phyloP scores from a whole-genome alignment of 2,797 vertebrate species.

The Steatocranus sp. region DNA sequence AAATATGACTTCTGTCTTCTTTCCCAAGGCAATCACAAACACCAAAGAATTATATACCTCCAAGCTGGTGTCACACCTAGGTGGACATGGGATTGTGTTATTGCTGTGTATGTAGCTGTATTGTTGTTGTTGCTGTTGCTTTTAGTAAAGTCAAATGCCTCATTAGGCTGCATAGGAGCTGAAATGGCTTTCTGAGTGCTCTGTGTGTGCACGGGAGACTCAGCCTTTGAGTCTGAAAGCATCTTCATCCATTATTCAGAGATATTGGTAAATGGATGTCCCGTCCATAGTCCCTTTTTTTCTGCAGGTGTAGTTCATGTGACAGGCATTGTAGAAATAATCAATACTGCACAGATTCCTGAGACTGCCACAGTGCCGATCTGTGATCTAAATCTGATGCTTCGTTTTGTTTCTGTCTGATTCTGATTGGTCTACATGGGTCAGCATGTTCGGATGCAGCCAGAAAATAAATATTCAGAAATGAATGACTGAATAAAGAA shows the following conservation, averaged over 20 bases:
- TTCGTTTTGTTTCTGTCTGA: not conserved
- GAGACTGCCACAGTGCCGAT: not conserved
- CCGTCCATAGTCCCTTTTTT: slow-evolving; percentile 17
- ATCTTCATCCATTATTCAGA: slow-evolving; percentile 65
- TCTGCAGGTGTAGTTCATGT: not conserved
- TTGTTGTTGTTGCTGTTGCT: slow-evolving; percentile 2
- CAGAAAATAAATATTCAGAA: not conserved
- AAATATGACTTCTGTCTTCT: slow-evolving; percentile 55
- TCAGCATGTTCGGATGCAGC: not conserved
- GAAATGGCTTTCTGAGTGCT: slow-evolving; percentile 50
- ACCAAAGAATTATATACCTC: slow-evolving; percentile 39
- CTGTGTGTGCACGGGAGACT: slow-evolving; percentile 28
- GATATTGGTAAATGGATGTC: slow-evolving; percentile 50
- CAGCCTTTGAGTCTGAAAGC: slow-evolving; percentile 51
- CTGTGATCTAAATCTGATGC: not conserved
- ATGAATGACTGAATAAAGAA: not conserved
- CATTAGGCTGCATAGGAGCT: slow-evolving; percentile 44
- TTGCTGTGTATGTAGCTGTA: not conserved
- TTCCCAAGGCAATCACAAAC: slow-evolving; percentile 44
- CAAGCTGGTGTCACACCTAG: slow-evolving; percentile 20
- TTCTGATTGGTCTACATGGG: not conserved
- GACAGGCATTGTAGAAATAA: not conserved
- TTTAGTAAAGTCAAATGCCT: slow-evolving; percentile 49
- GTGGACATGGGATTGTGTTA: not conserved
- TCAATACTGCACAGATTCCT: not conserved